Evolutionary conservation across 2,113 vertebrate genomes (phyloP).

Genomic region (Tupaia tana): DNA sequence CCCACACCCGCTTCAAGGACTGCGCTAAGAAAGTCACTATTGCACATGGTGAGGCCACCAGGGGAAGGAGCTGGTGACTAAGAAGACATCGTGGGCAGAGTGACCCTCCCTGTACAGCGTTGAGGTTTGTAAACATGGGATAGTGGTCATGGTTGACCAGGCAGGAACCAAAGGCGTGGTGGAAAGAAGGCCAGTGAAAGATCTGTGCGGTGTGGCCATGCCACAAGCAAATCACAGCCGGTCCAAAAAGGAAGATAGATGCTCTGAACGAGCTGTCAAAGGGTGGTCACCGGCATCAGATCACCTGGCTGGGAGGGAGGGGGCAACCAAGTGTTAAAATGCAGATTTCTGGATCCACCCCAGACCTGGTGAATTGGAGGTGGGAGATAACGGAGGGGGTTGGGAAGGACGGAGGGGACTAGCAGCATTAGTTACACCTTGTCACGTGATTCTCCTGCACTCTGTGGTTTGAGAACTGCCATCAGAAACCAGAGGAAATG

Average conservation of each 20-base stretch:
- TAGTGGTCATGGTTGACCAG: background rate
- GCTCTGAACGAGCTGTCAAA: background rate
- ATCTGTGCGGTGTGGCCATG: background rate
- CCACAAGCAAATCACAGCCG: background rate
- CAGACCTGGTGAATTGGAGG: background rate
- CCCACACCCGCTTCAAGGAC: background rate
- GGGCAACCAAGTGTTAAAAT: background rate
- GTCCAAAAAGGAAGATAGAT: background rate
- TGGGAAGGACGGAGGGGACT: too few relatives aligned
- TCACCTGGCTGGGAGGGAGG: too few relatives aligned
- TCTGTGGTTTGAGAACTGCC: background rate
- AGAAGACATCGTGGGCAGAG: background rate
- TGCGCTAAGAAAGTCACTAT: background rate
- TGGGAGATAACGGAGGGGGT: accelerated
- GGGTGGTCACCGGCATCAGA: background rate
- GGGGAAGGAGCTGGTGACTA: constrained; percentile 51
- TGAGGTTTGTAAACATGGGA: background rate
- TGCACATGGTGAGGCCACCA: background rate
- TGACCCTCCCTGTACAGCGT: background rate
- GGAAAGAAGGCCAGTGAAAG: background rate
- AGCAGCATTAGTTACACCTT: background rate
- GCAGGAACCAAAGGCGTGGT: background rate
- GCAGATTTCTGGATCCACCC: background rate
- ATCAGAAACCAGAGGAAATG: background rate
- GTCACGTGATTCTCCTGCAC: background rate